Evolutionary conservation across 1,140 invertebrate genomes (phyloP), one percentile per base, ranked within the genome.

Genomic region (Chrysomallon squamiferum): DNA sequence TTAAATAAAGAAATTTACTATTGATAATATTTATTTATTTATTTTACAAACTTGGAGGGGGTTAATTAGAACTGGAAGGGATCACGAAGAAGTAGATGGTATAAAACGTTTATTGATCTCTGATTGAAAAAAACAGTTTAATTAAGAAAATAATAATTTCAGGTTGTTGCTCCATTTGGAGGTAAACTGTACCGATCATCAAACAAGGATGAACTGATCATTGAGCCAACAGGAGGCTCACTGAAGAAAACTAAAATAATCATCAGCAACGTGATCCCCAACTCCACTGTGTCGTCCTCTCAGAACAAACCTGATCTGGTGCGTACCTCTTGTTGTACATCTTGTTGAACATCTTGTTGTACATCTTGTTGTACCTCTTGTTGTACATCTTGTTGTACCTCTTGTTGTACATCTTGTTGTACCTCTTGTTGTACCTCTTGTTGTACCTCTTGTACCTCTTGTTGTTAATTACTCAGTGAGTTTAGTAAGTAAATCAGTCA

Each of bases 131-230:
- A n/a, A n/a, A n/a, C n/a, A n/a, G n/a, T n/a, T n/a, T n/a, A n/a
- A n/a, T n/a, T n/a, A n/a, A n/a, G n/a, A n/a, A n/a, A n/a, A n/a
- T n/a, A n/a, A n/a, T n/a, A 38, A 38, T 62, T 25, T 25, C 15
- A 75, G 65, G 57, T 75, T 11, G 67, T 75, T 7, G 70, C 73
- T 15, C 73, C 73, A 25, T 70, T 75, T 47, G 54, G 67, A 25
- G 73, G 73, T 13, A 60, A 57, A 13, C 35, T 75, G 5, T 65
- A 59, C 41, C 54, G 64, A 29, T 65, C 65, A 7, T 47, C 57
- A 43, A 59, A 54, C 9, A n/a, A 33, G 9, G 57, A 75, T 49
- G 62, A 75, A 59, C 43, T 72, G 33, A 59, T 69, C 6, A 70
- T 75, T 20, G 32, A 66, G 32, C 41, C 68, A 1, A 66, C 54